Conservation (phyloP, 2,113 vertebrate species). For the Sander lucioperca region DNA sequence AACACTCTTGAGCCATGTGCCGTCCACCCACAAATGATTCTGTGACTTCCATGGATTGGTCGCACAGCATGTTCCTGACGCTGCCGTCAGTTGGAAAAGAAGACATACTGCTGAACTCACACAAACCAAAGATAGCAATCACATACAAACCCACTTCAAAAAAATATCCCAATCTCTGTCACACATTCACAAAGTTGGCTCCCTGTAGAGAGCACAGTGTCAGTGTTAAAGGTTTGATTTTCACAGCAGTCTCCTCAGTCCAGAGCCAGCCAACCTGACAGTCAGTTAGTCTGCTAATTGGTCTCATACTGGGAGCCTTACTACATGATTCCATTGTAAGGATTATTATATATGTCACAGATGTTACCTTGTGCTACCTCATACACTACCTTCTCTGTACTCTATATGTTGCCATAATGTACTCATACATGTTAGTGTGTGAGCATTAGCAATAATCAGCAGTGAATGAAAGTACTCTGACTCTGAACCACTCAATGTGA, state of each 20-base stretch:
- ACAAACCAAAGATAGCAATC: constrained; percentile 34
- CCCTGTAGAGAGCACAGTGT: constrained; percentile 62
- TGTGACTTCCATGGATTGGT: constrained; percentile 50
- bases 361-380: constrained; percentile 11
- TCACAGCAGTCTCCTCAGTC: constrained; percentile 65
- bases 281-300: constrained; percentile 76
- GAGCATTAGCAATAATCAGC: constrained; percentile 22
- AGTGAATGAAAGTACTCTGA: constrained; percentile 16
- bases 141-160: not conserved
- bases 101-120: constrained; percentile 45
- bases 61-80: constrained; percentile 58
- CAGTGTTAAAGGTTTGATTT: constrained; percentile 74
- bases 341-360: constrained; percentile 54
- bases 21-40: constrained; percentile 34
- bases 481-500: constrained; percentile 19
- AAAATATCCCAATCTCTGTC: constrained; percentile 32
- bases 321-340: constrained; percentile 24
- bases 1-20: constrained; percentile 30
- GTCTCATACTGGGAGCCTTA: constrained; percentile 67
- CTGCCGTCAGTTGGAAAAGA: constrained; percentile 51
- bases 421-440: constrained; percentile 12
- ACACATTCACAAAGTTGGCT: constrained; percentile 38
- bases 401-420: not conserved
- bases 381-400: not conserved
- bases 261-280: constrained; percentile 65